Evolutionary conservation across 2,888 invertebrate genomes (phyloP).

Genomic region (Parnassius glacialis): DNA sequence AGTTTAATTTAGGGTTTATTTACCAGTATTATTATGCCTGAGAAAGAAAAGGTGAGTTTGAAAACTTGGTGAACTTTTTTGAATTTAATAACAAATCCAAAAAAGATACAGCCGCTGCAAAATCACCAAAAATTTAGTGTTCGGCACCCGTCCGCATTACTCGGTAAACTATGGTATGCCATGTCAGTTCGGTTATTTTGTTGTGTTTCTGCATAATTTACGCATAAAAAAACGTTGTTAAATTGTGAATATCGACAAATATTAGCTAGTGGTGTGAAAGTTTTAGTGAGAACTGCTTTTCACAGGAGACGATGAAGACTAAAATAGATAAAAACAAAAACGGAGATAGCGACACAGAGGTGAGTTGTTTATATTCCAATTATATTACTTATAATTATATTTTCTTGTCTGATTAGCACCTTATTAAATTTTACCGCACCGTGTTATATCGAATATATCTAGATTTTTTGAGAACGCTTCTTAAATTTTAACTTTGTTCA

Average conservation of each 20-base stretch:
- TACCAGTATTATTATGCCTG: conserved; percentile 55
- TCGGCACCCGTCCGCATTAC: conserved; percentile 58
- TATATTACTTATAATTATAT: conserved; percentile 9
- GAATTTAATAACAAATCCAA: conserved; percentile 28
- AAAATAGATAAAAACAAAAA: conserved; percentile 81
- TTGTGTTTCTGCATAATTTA: conserved; percentile 68
- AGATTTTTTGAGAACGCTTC: too few species aligned
- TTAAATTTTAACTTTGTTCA: too few species aligned
- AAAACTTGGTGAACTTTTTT: conserved; percentile 29
- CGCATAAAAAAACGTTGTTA: conserved; percentile 56
- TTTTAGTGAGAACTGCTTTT: conserved; percentile 64
- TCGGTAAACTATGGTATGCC: conserved; percentile 51
- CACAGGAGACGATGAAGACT: conserved; percentile 80
- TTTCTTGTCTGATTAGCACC: background rate
- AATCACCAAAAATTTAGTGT: conserved; percentile 31
- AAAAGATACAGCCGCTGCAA: conserved; percentile 11
- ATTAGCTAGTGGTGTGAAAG: conserved; percentile 56
- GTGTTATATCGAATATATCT: background rate
- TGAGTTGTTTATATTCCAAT: conserved; percentile 57
- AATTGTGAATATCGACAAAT: conserved; percentile 52
- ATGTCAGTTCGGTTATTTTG: conserved; percentile 71
- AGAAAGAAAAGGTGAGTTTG: conserved; percentile 62
- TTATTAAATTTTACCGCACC: background rate
- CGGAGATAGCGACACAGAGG: conserved; percentile 80
- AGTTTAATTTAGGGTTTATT: conserved; percentile 57